Base-by-base conservation (phyloP, 2,797 vertebrate genomes). In the Rhodeus uyekii region DNA sequence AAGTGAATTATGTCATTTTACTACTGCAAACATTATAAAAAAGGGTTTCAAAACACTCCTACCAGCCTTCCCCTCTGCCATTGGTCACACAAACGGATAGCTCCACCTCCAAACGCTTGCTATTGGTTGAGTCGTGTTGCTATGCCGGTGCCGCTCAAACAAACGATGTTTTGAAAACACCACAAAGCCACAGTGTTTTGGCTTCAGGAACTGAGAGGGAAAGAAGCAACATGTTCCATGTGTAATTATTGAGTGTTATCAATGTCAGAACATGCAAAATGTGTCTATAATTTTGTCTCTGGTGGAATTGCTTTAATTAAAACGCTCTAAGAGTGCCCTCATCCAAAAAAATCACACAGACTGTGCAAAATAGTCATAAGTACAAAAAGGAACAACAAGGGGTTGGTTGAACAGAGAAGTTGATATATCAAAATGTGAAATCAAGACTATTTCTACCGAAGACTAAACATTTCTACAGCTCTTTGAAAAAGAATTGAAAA, bases 341-440 rank as follows among this genome's bases (percentile, higher is more conserved):
- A 83, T 84, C 77, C 80, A 87, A 80, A 83, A 78, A 84, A 67
- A 77, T 86, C 83, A 84, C 81, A 84, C 84, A 87, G 76, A 10
- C 88, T 92, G 92, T 93, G 92, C 93, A 94, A 93, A 91, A 87
- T 90, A 83, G 89, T 82, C 77, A 73, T 63, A 87, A 48, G 55
- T 84, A 87, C 78, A 83, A 90, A 87, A 81, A 87, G 84, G 50
- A 84, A 50, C 69, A 77, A 87, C 87, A 64, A 86, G 84, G 32
- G 69, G 29, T 76, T 34, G 55, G 48, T n/a, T 72, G 38, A 84
- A 63, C 61, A 71, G 22, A 48, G 60, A 73, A 14, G 72, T 80
- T 83, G 36, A 76, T 7, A 67, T 86, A 87, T 89, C 79, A 88
- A 91, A 91, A 91, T 85, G 87, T 85, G 87, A 90, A 89, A 86